A percentile compares a stretch with the other conserved stretches of the same genome.
Conservation (phyloP, 2,888 invertebrate genomes). For the Acleris literana region DNA sequence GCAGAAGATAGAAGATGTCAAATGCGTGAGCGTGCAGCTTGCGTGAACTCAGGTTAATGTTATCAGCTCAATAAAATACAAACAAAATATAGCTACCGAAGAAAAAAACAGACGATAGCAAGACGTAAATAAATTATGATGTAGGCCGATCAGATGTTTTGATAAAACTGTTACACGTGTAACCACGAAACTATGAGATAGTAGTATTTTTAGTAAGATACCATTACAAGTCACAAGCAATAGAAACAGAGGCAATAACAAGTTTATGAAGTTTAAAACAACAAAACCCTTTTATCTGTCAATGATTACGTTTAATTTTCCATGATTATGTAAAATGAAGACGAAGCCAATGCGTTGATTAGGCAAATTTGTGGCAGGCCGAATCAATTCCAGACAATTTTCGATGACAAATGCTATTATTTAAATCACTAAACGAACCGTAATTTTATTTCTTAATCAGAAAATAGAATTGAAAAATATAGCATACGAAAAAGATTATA, state of each 20-base stretch:
- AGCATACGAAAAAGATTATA: not conserved
- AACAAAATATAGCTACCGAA: slow-evolving; percentile 24
- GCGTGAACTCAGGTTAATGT: slow-evolving; percentile 14
- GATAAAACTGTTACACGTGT: slow-evolving; percentile 8
- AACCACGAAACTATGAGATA: not conserved
- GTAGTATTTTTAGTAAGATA: too few relatives aligned
- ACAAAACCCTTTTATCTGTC: not conserved
- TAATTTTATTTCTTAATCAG: slow-evolving; percentile 4
- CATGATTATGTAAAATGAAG: slow-evolving; percentile 3
- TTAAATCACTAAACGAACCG: slow-evolving; percentile 31
- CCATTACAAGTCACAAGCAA: too few relatives aligned
- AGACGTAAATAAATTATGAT: slow-evolving; percentile 7
- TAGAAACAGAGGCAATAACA: slow-evolving; percentile 3
- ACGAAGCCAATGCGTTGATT: slow-evolving; percentile 15
- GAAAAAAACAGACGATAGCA: slow-evolving; percentile 7
- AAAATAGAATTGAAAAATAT: not conserved
- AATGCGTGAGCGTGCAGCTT: slow-evolving; percentile 27
- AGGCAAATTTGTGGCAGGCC: slow-evolving; percentile 23
- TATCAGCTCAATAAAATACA: slow-evolving; percentile 28
- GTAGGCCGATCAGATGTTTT: slow-evolving; percentile 3
- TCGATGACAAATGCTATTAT: slow-evolving; percentile 18
- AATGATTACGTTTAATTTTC: not conserved
- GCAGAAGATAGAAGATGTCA: slow-evolving; percentile 12
- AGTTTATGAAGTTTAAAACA: not conserved
- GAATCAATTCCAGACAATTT: slow-evolving; percentile 30